Percentiles rank a stretch among this genome's conserved stretches.
phyloP scores from a whole-genome alignment of 2,113 vertebrate genomes.

The Plecturocebus donacophilus region DNA sequence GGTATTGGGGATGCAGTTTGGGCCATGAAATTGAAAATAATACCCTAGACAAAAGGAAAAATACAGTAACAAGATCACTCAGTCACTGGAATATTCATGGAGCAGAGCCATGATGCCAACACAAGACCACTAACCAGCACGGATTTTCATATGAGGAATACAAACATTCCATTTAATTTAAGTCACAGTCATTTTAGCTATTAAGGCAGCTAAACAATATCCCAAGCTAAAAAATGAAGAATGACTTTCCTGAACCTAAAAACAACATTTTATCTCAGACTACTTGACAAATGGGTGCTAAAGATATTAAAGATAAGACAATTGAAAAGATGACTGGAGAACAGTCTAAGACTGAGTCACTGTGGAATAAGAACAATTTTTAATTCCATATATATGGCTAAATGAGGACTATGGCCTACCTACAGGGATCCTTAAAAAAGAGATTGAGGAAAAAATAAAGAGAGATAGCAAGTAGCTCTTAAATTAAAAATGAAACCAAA shows the following conservation, averaged over 20 bases:
- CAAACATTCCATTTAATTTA: not conserved
- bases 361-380: not conserved
- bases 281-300: not conserved
- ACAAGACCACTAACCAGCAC: not conserved
- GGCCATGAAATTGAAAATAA: not conserved
- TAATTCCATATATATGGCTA: not conserved
- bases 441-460: not conserved
- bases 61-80: not conserved
- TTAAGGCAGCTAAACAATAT: not conserved
- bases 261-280: not conserved
- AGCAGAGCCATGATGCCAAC: not conserved
- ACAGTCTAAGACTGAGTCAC: not conserved
- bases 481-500: slow-evolving; percentile 19
- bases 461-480: not conserved
- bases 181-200: not conserved
- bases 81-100: not conserved
- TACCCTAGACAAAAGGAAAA: not conserved
- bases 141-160: not conserved
- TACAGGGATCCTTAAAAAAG: not conserved
- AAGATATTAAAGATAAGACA: not conserved
- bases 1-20: not conserved
- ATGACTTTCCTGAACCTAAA: not conserved
- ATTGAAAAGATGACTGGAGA: not conserved
- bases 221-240: slow-evolving; percentile 22
- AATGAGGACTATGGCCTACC: not conserved